These are phyloP conservation scores for Polypedilum vanderplanki DNA, from an alignment of 1,140 invertebrate genomes.

Conservation along the genomic window DNA sequence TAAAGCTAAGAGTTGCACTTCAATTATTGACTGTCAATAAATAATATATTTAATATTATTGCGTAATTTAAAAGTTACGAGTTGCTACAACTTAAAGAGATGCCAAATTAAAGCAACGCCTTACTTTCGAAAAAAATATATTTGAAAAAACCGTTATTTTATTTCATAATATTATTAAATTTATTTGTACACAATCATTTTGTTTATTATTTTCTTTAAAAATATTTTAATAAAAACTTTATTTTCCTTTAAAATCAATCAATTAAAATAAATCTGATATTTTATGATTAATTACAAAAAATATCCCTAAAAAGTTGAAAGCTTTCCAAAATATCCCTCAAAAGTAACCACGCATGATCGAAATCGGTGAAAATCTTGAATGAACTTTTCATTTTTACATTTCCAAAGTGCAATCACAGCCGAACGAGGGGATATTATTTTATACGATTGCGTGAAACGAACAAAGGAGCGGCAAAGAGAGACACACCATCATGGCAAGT, in stretches of 20 bases:
- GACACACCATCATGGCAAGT: not conserved
- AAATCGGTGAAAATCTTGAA: slow-evolving; percentile 15
- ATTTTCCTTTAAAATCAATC: too few species aligned
- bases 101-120: not conserved
- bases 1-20: too few species aligned
- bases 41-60: not conserved
- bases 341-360: not conserved
- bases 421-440: not conserved
- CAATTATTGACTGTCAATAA: too few species aligned
- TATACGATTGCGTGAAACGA: slow-evolving; percentile 15
- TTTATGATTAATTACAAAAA: too few species aligned
- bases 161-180: too few species aligned
- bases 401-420: not conserved
- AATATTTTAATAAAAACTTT: too few species aligned
- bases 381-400: slow-evolving; percentile 21
- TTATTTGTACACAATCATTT: too few species aligned
- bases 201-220: too few species aligned
- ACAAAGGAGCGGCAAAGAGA: slow-evolving; percentile 25
- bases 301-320: too few species aligned
- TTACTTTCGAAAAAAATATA: not conserved
- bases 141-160: not conserved
- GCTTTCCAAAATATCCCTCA: not conserved
- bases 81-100: not conserved
- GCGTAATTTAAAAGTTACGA: not conserved
- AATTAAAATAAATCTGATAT: too few species aligned